phyloP scores from a whole-genome alignment of 2,888 invertebrate species.

The Temnothorax rugatulus region DNA sequence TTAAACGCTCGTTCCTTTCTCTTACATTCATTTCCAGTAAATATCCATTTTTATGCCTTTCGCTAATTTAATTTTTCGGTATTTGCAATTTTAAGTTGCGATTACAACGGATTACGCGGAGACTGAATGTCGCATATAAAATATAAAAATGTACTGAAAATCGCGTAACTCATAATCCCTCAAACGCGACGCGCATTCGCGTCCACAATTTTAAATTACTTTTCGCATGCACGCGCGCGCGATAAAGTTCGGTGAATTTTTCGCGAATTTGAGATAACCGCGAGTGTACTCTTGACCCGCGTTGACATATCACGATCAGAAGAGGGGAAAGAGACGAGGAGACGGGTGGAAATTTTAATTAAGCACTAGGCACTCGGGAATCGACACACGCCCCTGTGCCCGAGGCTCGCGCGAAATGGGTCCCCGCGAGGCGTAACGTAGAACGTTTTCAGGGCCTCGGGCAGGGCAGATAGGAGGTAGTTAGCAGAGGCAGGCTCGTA shows the following conservation, averaged over 20 bases:
- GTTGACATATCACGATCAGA: background rate
- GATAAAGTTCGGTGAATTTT: background rate
- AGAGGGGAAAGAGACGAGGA: background rate
- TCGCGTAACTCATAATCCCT: slow-evolving; percentile 18
- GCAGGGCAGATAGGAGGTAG: slow-evolving; percentile 84
- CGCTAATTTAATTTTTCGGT: background rate
- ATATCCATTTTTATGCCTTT: background rate
- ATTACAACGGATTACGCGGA: background rate
- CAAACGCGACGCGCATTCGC: background rate
- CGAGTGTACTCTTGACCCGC: background rate
- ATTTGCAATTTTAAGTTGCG: slow-evolving; percentile 5
- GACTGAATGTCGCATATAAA: slow-evolving; percentile 8
- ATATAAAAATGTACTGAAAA: slow-evolving; percentile 21
- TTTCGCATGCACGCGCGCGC: background rate
- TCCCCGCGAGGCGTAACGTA: slow-evolving; percentile 85
- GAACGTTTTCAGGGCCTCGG: slow-evolving; percentile 84
- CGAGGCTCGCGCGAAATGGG: slow-evolving; percentile 82
- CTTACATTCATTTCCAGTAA: background rate
- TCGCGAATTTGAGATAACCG: slow-evolving; percentile 24
- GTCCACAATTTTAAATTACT: slow-evolving; percentile 25
- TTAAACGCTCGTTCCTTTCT: background rate
- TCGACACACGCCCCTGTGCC: slow-evolving; percentile 70
- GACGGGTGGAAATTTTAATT: slow-evolving; percentile 30
- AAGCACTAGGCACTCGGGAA: slow-evolving; percentile 59
- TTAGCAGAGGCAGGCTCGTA: slow-evolving; percentile 83